Evolutionary conservation across 2,797 vertebrate species (phyloP).

Genomic region (Cuniculus paca): DNA sequence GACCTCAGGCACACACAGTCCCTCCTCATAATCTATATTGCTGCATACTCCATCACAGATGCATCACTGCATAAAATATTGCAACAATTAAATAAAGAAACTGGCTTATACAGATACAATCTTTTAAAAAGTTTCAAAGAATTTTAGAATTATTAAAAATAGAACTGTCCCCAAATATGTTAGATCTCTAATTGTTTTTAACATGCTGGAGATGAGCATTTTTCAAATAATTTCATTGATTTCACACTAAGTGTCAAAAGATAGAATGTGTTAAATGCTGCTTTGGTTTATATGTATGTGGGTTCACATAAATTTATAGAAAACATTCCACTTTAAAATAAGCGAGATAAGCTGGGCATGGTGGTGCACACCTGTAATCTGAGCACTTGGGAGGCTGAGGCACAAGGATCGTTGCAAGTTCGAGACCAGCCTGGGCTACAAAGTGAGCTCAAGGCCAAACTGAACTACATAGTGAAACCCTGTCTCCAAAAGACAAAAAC

Average conservation of each 20-base stretch:
- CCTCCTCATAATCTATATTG: background rate
- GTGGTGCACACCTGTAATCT: no score
- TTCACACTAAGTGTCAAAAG: constrained; percentile 6
- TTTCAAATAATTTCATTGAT: constrained; percentile 13
- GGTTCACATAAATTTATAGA: background rate
- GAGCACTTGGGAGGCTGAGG: no score
- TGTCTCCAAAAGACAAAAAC: no score
- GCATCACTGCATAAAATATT: background rate
- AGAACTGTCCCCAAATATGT: background rate
- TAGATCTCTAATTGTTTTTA: constrained; percentile 6
- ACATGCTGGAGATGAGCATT: background rate
- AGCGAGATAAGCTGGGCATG: no score
- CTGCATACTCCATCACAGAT: background rate
- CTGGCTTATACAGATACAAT: background rate
- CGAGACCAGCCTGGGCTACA: no score
- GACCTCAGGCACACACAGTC: background rate
- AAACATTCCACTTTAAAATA: constrained; percentile 25
- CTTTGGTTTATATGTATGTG: background rate
- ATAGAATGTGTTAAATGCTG: background rate
- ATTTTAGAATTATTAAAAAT: constrained; percentile 36
- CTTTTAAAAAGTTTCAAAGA: background rate
- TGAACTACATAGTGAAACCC: no score
- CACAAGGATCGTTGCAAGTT: no score
- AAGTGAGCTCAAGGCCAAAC: no score
- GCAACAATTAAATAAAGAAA: background rate